These are phyloP conservation scores for Nothoprocta pentlandii DNA, from an alignment of 2,113 vertebrate genomes.

Conservation along the genomic window DNA sequence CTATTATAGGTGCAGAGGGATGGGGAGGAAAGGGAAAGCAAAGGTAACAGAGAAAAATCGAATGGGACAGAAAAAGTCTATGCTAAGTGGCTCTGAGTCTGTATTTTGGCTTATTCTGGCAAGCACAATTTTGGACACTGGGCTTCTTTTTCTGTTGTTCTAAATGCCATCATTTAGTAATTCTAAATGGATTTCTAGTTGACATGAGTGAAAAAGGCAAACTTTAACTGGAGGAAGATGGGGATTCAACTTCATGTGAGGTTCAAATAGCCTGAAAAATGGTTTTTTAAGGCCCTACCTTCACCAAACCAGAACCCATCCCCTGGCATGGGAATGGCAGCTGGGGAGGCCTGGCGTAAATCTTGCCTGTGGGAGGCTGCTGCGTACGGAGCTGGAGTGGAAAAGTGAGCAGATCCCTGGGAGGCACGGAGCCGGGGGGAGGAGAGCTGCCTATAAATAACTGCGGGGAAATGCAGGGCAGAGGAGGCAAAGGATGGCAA, in stretches of 20 bases:
- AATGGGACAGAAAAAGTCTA: not conserved
- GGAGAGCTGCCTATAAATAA: conserved; percentile 28
- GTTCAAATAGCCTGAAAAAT: not conserved
- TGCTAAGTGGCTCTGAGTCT: not conserved
- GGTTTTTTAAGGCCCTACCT: not conserved
- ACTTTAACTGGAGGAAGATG: not conserved
- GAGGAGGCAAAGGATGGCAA: not conserved
- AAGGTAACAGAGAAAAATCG: not conserved
- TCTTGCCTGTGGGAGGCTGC: not conserved
- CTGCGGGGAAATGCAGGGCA: conserved; percentile 16
- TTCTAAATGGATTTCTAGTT: not conserved
- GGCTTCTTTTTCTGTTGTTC: not conserved
- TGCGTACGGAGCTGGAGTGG: not conserved
- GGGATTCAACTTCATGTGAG: not conserved
- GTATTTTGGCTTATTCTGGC: not conserved
- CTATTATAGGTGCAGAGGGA: not conserved
- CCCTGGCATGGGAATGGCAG: not conserved
- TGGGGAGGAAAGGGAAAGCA: not conserved
- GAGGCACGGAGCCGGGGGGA: not conserved
- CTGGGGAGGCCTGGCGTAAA: not conserved
- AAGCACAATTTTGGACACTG: not conserved
- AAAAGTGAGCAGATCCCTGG: not conserved
- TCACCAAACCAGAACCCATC: not conserved
- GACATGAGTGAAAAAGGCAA: not conserved
- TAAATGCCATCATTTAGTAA: not conserved